A percentile compares a stretch with the other conserved stretches of the same genome.
Conservation (phyloP, 1,140 invertebrate species). For the Drosophila lini region DNA sequence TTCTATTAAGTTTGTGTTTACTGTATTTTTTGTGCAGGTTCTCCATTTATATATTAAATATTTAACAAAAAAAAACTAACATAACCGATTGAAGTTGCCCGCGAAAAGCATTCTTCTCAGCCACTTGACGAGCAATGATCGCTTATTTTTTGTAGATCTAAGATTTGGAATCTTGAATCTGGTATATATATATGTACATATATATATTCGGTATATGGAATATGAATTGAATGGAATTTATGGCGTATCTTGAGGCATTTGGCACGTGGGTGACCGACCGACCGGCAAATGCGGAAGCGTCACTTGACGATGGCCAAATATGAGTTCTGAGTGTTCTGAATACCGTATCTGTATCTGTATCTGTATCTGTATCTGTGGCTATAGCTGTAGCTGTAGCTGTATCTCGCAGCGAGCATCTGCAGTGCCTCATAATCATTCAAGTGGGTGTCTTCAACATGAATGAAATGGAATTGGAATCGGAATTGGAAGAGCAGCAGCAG, state of each 20-base stretch:
- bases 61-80: too few relatives aligned
- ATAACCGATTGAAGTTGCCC: constrained; percentile 1
- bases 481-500: constrained; percentile 27
- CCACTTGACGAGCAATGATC: constrained; percentile 2
- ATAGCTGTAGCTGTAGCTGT: constrained; percentile 8
- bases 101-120: constrained; percentile 4
- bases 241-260: constrained; percentile 34
- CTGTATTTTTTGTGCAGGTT: background rate
- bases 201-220: background rate
- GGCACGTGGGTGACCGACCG: constrained; percentile 62
- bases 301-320: constrained; percentile 62
- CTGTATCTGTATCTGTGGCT: background rate
- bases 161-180: background rate
- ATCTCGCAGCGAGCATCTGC: constrained; percentile 34
- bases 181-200: background rate
- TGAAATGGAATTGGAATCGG: constrained; percentile 42
- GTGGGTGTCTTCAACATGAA: constrained; percentile 56
- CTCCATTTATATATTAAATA: background rate
- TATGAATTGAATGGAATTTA: constrained; percentile 17
- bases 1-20: background rate
- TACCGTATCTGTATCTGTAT: constrained; percentile 2
- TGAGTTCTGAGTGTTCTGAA: constrained; percentile 28
- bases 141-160: constrained; percentile 6
- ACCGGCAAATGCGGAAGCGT: constrained; percentile 65
- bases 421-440: constrained; percentile 53